Conservation (phyloP, 2,797 vertebrate species). For the Carapus acus region DNA sequence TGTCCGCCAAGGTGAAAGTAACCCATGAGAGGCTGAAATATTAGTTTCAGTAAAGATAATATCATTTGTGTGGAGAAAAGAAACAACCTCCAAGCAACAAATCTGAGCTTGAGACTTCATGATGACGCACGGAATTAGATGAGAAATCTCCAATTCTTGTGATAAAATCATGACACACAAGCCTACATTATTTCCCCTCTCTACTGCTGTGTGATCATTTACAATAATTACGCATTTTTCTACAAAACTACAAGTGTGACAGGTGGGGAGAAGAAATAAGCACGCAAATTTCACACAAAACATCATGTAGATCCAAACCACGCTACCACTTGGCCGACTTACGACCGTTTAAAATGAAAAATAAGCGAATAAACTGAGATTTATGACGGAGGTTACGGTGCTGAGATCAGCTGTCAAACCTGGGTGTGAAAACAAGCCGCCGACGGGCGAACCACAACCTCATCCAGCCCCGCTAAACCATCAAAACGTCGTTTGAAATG, state of each 20-base stretch:
- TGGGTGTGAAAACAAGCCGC: constrained; percentile 34
- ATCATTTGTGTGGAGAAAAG: too few species aligned
- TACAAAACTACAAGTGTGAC: too few species aligned
- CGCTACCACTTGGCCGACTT: too few species aligned
- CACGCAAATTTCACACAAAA: too few species aligned
- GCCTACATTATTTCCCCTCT: too few species aligned
- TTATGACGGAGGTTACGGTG: constrained; percentile 9
- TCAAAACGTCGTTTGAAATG: too few species aligned
- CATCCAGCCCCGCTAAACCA: not conserved
- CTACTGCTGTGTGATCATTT: not conserved
- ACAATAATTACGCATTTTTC: not conserved
- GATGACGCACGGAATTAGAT: not conserved
- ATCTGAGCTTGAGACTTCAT: not conserved
- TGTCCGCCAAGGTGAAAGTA: not conserved
- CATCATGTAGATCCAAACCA: too few species aligned
- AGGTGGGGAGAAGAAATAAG: not conserved
- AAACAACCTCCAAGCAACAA: not conserved
- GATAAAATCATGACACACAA: not conserved
- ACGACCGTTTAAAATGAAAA: not conserved
- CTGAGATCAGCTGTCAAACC: constrained; percentile 55
- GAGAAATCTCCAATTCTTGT: not conserved
- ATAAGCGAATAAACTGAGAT: not conserved
- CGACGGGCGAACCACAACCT: not conserved
- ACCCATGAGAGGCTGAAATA: not conserved
- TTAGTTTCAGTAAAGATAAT: not conserved